Evolutionary conservation across 1,140 invertebrate genomes (phyloP), one percentile per base, ranked within the genome.

Genomic region (Drosophila sturtevanti): DNA sequence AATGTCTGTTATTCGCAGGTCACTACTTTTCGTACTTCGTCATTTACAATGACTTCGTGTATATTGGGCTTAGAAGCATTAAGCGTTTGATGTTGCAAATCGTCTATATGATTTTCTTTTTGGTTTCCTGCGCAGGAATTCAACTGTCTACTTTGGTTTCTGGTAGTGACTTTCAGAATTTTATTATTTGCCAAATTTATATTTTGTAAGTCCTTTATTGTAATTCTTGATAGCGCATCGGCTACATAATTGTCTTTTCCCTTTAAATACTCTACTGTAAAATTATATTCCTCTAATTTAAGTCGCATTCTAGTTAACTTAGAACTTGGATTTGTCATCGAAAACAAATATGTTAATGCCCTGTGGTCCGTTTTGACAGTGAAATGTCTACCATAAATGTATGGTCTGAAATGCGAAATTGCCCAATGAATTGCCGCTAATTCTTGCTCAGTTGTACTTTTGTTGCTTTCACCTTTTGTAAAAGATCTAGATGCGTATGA

Each of bases 251-350:
- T 41, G 38, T 41, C 6, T 41, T 41, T 41, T 4, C 9, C 4
- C 38, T 21, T 51, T 68, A 79, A 69, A 60, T 84, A 82, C 16
- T 63, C 62, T 4, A 87, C 72, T 9, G 35, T 52, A 51, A 69
- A 41, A 35, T 92, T 68, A 71, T 92, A 93, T 56, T 89, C 78
- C 31, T 68, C 58, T 21, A 84, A 52, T 35, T 81, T 67, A 4
- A 81, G 55, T 18, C 68, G 44, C 55, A 73, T 74, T 56, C 78
- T 31, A 31, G 71, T 74, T 18, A 93, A 62, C 63, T 92, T 63
- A 48, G 80, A 89, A 11, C 56, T 82, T 4, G 90, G 31, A 14
- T 22, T 63, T 6, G 11, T 18, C 51, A 59, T 22, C 11, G 34
- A 69, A 22, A 52, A 61, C 11, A 63, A 10, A 38, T 51, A 48